These are phyloP conservation scores for Caenorhabditis latens DNA, from an alignment of 1,140 invertebrate species.

Conservation along the genomic window DNA sequence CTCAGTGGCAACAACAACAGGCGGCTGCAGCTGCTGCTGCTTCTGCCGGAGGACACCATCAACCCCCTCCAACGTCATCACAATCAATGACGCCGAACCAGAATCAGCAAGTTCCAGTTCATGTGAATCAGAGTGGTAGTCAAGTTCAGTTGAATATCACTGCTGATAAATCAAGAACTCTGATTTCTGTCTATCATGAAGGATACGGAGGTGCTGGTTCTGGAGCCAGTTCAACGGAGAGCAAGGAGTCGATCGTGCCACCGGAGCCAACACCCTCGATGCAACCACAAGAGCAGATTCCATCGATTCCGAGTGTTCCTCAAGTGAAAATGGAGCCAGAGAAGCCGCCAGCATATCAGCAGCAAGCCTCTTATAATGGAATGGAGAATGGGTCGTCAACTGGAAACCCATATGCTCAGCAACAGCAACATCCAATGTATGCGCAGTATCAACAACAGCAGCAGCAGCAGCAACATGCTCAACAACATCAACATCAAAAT, in stretches of 20 bases:
- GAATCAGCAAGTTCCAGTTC: conserved; percentile 27
- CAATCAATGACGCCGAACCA: conserved; percentile 46
- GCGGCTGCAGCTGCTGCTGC: not conserved
- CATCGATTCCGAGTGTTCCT: conserved; percentile 42
- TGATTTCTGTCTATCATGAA: conserved; percentile 59
- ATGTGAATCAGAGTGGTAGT: conserved; percentile 51
- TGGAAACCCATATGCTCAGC: conserved; percentile 47
- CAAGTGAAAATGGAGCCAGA: conserved; percentile 20
- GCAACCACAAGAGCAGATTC: conserved; percentile 25
- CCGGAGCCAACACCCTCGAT: conserved; percentile 24
- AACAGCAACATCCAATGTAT: conserved; percentile 27
- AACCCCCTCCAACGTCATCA: conserved; percentile 29
- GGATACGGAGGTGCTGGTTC: conserved; percentile 25
- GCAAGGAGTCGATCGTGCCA: conserved; percentile 23
- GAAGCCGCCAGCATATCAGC: not conserved
- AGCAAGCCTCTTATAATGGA: conserved; percentile 33
- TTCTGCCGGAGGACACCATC: conserved; percentile 26
- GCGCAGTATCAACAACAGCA: conserved; percentile 46
- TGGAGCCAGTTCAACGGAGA: conserved; percentile 27
- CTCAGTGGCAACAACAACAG: conserved; percentile 16
- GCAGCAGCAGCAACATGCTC: not conserved
- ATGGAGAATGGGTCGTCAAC: conserved; percentile 9
- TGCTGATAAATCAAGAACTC: conserved; percentile 31
- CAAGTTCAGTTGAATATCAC: conserved; percentile 65
- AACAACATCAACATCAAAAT: not conserved